phyloP scores from a whole-genome alignment of 1,140 invertebrate genomes.

The Calycopis cecrops region DNA sequence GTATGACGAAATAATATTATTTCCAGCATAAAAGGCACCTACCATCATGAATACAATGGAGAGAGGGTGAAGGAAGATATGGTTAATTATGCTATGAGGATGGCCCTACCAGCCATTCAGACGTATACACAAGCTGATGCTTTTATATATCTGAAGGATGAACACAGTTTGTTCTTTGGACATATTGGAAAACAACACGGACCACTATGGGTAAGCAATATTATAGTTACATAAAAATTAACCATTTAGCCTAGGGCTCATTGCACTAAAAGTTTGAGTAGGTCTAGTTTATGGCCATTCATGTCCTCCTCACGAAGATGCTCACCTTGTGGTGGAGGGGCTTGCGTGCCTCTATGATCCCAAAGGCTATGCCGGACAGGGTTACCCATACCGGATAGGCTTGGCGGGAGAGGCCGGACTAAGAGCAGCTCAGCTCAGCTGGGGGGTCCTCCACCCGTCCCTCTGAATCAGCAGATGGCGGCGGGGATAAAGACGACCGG shows the following conservation, averaged over 20 bases:
- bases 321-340: too few relatives aligned
- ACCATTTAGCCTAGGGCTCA: background rate
- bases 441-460: too few relatives aligned
- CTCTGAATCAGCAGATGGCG: too few relatives aligned
- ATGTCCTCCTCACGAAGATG: too few relatives aligned
- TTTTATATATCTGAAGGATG: slow-evolving; percentile 83
- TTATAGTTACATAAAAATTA: slow-evolving; percentile 7
- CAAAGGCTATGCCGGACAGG: too few relatives aligned
- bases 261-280: too few relatives aligned
- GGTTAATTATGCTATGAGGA: slow-evolving; percentile 92
- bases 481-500: too few relatives aligned
- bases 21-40: slow-evolving; percentile 90
- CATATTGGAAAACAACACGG: slow-evolving; percentile 87
- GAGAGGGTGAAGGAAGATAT: slow-evolving; percentile 95
- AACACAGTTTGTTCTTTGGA: slow-evolving; percentile 90
- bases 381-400: too few relatives aligned
- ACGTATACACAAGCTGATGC: slow-evolving; percentile 85
- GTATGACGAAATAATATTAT: slow-evolving; percentile 11
- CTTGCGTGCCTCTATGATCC: too few relatives aligned
- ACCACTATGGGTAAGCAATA: slow-evolving; percentile 81
- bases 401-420: too few relatives aligned
- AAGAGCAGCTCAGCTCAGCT: too few relatives aligned
- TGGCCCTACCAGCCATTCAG: slow-evolving; percentile 91
- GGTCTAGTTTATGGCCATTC: too few relatives aligned
- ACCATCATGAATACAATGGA: slow-evolving; percentile 88